Base-by-base conservation (phyloP, 2,797 vertebrate genomes). In the Channallabes apus region DNA sequence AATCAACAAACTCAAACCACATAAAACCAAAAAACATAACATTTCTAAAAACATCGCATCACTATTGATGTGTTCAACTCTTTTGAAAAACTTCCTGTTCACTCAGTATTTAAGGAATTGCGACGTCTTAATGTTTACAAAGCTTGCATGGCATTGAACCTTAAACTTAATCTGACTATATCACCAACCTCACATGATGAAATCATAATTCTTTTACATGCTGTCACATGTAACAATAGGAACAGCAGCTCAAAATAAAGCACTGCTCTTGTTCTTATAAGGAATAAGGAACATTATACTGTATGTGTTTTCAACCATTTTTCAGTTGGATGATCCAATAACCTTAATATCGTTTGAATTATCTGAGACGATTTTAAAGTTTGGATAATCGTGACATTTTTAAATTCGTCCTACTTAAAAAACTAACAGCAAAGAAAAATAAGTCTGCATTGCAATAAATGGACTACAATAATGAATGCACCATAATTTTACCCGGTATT, bases 401-500 rank as follows among this genome's bases (percentile, higher is more conserved):
- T 14, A 29, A 75, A n/a, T 27, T 54, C 9, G n/a, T n/a, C n/a
- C 11, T n/a, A 56, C 51, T 75, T 75, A 6, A 56, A 56, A 75
- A 56, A n/a, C 72, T 54, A 24, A 35, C 38, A 17, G 69, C 72
- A 22, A 12, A 32, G 51, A 58, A 58, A 68, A 68, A 56, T 5
- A 58, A 29, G n/a, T 58, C 27, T 2, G 7, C 29, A 1, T 56
- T 6, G 54, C n/a, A 22, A 32, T 76, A 32, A 77, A 77, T 6
- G 4, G 54, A 20, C 18, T 29, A 4, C 54, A 4, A 22, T 35
- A 77, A 77, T 59, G 9, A 77, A 24, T 6, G 27, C 75, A 6
- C 32, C 75, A 24, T 77, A 35, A 59, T 77, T 77, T 59, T 77
- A 32, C 4, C 27, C 20, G 18, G 24, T 77, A 77, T 77, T 59